Base-by-base conservation (phyloP, 1,140 invertebrate species). In the Drosophila trapezifrons region DNA sequence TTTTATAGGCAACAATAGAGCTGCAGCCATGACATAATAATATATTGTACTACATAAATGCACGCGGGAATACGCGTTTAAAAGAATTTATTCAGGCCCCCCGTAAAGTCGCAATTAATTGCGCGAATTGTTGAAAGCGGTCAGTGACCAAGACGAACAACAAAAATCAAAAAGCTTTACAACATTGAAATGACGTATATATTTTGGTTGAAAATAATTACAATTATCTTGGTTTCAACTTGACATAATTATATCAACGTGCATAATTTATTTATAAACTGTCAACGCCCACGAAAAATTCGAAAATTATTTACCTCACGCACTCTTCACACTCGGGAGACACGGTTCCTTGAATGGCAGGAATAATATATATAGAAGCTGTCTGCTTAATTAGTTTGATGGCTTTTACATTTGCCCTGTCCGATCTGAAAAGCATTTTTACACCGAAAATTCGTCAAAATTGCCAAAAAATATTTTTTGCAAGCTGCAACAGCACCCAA, bases 351-450 rank as follows among this genome's bases (percentile, higher is more conserved):
- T 55, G 66, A 18, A 57, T 35, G 64, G 42, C 10, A 22, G 46
- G n/a, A 57, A 70, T 47, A 57, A 49, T 64, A 3, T 22, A 13
- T 22, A 0, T 8, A 32, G 13, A 32, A 42, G 32, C n/a, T 64
- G 40, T 46, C 40, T 46, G 38, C 10, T 47, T 71, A 69, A 71
- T 71, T 69, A 71, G 64, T 69, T 70, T 69, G 64, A 71, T 69
- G 64, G 35, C 47, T 71, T 40, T 69, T 47, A 29, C 64, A 69
- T 47, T 69, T 40, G 42, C 17, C 32, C 49, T 56, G 67, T 70
- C 62, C 55, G 17, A 46, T 66, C 1, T 29, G 13, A 5, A 22
- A 32, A 32, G 13, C 18, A 49, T 66, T 37, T 69, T 69, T 35
- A 65, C 18, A 20, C 22, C 38, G 46, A 64, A 45, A 45, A 54